These are phyloP conservation scores for Phyllopteryx taeniolatus DNA, from an alignment of 2,113 vertebrate species.

Conservation along the genomic window DNA sequence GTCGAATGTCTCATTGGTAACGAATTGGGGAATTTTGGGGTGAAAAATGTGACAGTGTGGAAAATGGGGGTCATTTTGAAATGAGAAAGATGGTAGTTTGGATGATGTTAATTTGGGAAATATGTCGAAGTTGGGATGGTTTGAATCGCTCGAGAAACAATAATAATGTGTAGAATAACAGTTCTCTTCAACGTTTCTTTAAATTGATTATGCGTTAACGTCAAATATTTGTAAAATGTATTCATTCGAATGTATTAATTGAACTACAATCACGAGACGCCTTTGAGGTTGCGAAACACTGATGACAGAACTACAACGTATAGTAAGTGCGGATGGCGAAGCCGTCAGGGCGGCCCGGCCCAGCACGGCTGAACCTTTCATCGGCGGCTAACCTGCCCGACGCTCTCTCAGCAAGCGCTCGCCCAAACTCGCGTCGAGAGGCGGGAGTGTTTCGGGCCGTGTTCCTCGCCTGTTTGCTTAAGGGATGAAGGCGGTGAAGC, in stretches of 20 bases:
- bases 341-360: constrained; percentile 4
- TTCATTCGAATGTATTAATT: too few species aligned
- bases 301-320: neutral
- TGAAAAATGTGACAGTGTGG: neutral
- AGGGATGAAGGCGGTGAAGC: constrained; percentile 60
- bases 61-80: too few species aligned
- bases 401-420: constrained; percentile 13
- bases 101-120: too few species aligned
- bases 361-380: constrained; percentile 47
- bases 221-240: neutral
- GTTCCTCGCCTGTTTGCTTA: constrained; percentile 52
- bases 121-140: too few species aligned
- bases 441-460: constrained; percentile 44
- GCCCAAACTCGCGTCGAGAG: constrained; percentile 51
- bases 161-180: too few species aligned
- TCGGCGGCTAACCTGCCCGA: constrained; percentile 28
- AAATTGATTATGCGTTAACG: neutral
- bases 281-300: neutral
- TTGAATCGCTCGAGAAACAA: too few species aligned
- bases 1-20: too few species aligned
- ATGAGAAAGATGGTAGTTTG: too few species aligned
- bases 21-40: too few species aligned
- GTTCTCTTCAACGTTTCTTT: too few species aligned
- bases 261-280: neutral
- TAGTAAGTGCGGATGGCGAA: neutral